These are phyloP conservation scores for Lepus timidus DNA, from an alignment of 2,113 vertebrate genomes.

Conservation along the genomic window DNA sequence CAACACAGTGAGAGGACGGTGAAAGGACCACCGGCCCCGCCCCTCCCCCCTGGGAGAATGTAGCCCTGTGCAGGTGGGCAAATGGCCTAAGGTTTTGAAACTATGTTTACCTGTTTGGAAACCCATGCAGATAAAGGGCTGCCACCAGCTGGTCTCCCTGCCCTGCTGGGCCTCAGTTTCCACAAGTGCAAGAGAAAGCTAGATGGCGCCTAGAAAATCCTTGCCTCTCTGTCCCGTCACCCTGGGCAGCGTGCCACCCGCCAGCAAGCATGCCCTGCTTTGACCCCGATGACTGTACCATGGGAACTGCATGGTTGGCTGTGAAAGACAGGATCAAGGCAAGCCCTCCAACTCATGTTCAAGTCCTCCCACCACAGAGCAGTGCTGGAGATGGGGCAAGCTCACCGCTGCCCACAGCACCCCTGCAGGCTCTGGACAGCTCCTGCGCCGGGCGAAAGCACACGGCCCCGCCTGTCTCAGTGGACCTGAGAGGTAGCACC, in stretches of 20 bases:
- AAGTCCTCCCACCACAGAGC: not conserved
- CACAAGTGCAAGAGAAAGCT: not conserved
- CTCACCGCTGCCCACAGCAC: too few species aligned
- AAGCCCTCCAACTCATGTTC: not conserved
- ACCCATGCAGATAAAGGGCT: not conserved
- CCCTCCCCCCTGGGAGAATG: not conserved
- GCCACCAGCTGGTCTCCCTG: not conserved
- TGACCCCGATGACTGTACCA: not conserved
- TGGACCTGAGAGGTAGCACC: not conserved
- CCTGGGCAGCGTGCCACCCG: not conserved
- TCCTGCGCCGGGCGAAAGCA: not conserved
- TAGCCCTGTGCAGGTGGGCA: not conserved
- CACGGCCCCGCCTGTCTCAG: not conserved
- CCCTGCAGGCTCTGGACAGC: not conserved
- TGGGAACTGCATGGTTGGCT: not conserved
- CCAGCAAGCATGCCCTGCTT: not conserved
- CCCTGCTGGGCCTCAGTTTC: conserved; percentile 19
- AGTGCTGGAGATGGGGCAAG: not conserved
- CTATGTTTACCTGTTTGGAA: not conserved
- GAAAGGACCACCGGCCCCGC: not conserved
- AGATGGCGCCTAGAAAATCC: not conserved
- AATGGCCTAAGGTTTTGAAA: not conserved
- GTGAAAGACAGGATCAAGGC: not conserved
- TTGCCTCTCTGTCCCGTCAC: not conserved
- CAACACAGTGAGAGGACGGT: not conserved